These are phyloP conservation scores for Aphelenchoides fujianensis DNA, from an alignment of 1,140 invertebrate genomes.

Conservation along the genomic window DNA sequence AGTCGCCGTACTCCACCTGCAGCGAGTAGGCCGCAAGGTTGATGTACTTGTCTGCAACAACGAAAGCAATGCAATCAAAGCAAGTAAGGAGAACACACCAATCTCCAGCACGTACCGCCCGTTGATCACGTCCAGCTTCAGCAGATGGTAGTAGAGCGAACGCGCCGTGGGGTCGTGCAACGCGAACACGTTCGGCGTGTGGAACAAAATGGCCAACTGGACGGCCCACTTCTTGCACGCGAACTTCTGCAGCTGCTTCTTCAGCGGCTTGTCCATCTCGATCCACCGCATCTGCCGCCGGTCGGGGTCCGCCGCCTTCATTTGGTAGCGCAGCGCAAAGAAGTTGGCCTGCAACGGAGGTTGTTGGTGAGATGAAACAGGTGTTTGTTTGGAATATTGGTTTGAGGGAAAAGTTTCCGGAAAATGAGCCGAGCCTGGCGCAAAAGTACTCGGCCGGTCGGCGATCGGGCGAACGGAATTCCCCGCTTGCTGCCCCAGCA, in stretches of 20 bases:
- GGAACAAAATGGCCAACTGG: conserved; percentile 55
- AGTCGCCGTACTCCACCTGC: conserved; percentile 53
- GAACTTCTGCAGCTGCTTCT: conserved; percentile 53
- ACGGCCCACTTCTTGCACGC: conserved; percentile 52
- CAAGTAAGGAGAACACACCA: no score
- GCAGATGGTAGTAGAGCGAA: conserved; percentile 47
- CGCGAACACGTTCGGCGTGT: conserved; percentile 51
- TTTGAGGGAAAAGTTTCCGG: no score
- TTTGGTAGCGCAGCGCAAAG: conserved; percentile 55
- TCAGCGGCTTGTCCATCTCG: conserved; percentile 51
- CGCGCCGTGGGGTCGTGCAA: conserved; percentile 28
- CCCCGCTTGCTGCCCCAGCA: no score
- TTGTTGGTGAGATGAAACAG: conserved; percentile 16
- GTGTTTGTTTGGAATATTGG: conserved; percentile 12
- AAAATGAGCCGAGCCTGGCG: no score
- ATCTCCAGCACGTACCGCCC: conserved; percentile 31
- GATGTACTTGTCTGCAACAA: conserved; percentile 31
- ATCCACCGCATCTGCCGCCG: conserved; percentile 51
- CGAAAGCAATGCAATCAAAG: conserved; percentile 27
- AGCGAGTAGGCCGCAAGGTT: conserved; percentile 47
- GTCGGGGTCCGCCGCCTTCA: conserved; percentile 52
- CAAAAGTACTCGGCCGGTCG: no score
- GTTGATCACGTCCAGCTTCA: conserved; percentile 49
- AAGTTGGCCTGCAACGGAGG: conserved; percentile 46
- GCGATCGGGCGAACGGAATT: no score